These are phyloP conservation scores for Drosophila guanche DNA, from an alignment of 1,140 invertebrate species.

Conservation along the genomic window DNA sequence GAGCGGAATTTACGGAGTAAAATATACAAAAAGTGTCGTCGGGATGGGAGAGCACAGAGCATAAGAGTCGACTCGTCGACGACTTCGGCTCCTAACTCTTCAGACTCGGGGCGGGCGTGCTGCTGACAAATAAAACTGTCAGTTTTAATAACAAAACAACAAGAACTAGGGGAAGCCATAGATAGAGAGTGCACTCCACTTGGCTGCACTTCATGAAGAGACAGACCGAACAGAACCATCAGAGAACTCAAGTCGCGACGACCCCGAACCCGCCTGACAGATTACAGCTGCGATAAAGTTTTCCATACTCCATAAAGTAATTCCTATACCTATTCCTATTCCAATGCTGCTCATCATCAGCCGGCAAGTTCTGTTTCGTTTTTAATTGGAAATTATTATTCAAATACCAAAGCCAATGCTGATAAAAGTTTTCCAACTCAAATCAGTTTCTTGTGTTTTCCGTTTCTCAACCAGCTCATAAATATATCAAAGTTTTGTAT, in stretches of 20 bases:
- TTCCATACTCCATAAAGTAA: conserved; percentile 21
- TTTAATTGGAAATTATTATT: conserved; percentile 66
- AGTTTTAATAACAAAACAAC: conserved; percentile 76
- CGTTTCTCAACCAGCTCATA: conserved; percentile 53
- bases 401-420: conserved; percentile 42
- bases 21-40: conserved; percentile 77
- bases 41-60: conserved; percentile 34
- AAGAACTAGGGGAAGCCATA: conserved; percentile 6
- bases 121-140: conserved; percentile 81
- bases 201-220: conserved; percentile 54
- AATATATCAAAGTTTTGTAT: conserved; percentile 66
- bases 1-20: conserved; percentile 42
- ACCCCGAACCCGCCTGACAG: conserved; percentile 56
- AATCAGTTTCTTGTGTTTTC: conserved; percentile 13
- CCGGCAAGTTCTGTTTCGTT: conserved; percentile 10
- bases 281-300: conserved; percentile 78
- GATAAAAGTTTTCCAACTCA: conserved; percentile 50
- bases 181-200: conserved; percentile 45
- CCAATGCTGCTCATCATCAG: neutral
- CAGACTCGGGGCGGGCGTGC: conserved; percentile 14
- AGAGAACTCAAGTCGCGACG: conserved; percentile 24
- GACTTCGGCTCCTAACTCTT: conserved; percentile 6
- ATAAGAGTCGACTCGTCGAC: no score
- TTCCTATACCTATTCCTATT: conserved; percentile 48
- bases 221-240: conserved; percentile 15